Percentiles rank a stretch among this genome's conserved stretches.
phyloP scores from a whole-genome alignment of 2,888 invertebrate species.

The Ophion ellenae region DNA sequence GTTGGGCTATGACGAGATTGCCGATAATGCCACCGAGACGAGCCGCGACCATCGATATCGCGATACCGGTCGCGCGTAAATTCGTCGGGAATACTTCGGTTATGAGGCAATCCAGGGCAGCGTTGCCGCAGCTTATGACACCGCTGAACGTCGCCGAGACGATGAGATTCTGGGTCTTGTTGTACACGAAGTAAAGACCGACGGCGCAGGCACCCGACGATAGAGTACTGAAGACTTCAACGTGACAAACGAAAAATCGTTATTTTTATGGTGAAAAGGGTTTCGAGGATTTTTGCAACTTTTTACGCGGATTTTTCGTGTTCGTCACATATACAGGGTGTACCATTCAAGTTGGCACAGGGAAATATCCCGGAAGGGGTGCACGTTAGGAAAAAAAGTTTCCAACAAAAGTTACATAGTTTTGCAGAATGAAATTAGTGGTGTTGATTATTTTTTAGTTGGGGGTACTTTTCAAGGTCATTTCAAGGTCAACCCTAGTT shows the following conservation, averaged over 20 bases:
- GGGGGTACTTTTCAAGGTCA: too few relatives aligned
- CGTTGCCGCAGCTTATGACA: slow-evolving; percentile 95
- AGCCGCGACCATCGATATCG: slow-evolving; percentile 95
- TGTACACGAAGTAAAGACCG: slow-evolving; percentile 93
- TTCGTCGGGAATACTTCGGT: slow-evolving; percentile 97
- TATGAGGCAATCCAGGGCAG: slow-evolving; percentile 95
- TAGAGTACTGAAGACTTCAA: slow-evolving; percentile 92
- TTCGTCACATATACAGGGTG: not conserved
- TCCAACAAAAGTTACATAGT: not conserved
- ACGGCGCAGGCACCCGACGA: slow-evolving; percentile 93
- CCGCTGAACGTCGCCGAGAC: slow-evolving; percentile 94
- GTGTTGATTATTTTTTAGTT: not conserved
- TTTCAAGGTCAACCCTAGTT: too few relatives aligned
- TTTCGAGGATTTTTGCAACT: not conserved
- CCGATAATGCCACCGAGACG: slow-evolving; percentile 95
- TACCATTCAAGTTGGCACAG: too few relatives aligned
- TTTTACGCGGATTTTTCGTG: not conserved
- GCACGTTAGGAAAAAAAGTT: not conserved
- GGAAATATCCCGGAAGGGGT: not conserved
- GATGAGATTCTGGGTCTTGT: slow-evolving; percentile 92
- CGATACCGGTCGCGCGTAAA: slow-evolving; percentile 95
- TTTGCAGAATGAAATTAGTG: not conserved
- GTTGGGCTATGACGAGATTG: slow-evolving; percentile 94
- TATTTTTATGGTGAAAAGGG: not conserved
- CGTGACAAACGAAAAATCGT: not conserved